Evolutionary conservation across 2,797 vertebrate genomes (phyloP).

Genomic region (Onychomys arenicola): DNA sequence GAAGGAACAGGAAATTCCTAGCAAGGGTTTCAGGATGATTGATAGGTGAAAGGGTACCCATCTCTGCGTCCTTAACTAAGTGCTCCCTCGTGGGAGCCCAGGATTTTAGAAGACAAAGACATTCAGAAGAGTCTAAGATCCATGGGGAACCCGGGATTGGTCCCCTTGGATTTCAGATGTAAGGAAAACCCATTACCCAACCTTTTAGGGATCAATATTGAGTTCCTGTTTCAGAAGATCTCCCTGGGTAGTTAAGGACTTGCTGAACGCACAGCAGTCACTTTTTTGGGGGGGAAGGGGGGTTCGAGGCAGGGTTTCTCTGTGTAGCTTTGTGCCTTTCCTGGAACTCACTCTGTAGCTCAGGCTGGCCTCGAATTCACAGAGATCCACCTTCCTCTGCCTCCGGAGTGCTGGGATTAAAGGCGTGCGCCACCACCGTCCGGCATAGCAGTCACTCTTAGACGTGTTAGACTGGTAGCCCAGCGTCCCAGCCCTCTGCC

Average conservation of each 20-base stretch:
- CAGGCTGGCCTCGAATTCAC: too few relatives aligned
- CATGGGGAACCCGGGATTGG: slow-evolving; percentile 33
- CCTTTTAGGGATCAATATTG: slow-evolving; percentile 68
- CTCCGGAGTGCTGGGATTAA: too few relatives aligned
- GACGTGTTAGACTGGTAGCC: slow-evolving; percentile 54
- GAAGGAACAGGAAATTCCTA: neutral
- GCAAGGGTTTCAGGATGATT: slow-evolving; percentile 29
- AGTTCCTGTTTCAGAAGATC: slow-evolving; percentile 64
- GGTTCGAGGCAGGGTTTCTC: too few relatives aligned
- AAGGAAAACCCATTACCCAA: slow-evolving; percentile 72
- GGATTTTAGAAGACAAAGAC: slow-evolving; percentile 77
- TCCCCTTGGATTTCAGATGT: slow-evolving; percentile 58
- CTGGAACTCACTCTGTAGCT: too few relatives aligned
- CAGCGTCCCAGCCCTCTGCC: neutral
- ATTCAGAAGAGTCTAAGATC: slow-evolving; percentile 67
- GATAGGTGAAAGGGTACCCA: neutral
- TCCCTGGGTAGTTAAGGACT: slow-evolving; percentile 64
- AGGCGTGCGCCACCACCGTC: too few relatives aligned
- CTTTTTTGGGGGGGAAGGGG: too few relatives aligned
- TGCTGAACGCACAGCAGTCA: slow-evolving; percentile 31
- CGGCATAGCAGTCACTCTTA: too few relatives aligned
- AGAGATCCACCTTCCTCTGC: too few relatives aligned
- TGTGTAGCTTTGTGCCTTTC: too few relatives aligned
- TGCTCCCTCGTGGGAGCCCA: neutral
- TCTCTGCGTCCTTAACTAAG: slow-evolving; percentile 64